Evolutionary conservation across 92 coral and sea anemone species (phyloP).

Genomic region (Nematostella vectensis): DNA sequence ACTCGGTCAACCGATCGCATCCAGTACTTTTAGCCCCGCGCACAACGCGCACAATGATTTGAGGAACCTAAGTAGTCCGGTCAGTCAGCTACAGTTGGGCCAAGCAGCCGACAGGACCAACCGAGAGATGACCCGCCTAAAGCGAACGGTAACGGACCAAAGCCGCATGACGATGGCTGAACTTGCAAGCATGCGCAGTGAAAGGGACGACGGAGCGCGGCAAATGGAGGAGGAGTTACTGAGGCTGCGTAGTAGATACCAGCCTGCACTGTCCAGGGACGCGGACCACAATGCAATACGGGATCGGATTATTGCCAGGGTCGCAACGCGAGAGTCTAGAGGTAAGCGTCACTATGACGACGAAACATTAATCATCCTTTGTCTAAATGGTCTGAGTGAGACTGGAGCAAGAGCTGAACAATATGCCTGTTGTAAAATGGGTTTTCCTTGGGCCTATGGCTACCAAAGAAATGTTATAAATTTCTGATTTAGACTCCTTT

Average conservation of each 20-base stretch:
- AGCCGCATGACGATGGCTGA: not conserved
- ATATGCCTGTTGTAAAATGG: no score
- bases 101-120: conserved; percentile 1
- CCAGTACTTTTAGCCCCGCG: not conserved
- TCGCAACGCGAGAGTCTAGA: conserved; percentile 1
- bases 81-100: no score
- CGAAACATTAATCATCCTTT: no score
- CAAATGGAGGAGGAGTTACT: not conserved
- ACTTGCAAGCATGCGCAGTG: conserved; percentile 1
- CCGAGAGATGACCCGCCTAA: not conserved
- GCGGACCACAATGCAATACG: conserved; percentile 8
- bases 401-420: no score
- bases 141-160: not conserved
- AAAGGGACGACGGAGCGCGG: not conserved
- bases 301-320: conserved; percentile 10
- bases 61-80: not conserved
- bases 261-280: conserved; percentile 20
- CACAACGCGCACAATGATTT: not conserved
- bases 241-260: not conserved
- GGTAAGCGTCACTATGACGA: no score
- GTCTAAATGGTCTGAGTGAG: no score
- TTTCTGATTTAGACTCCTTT: no score
- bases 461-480: no score
- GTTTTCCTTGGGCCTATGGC: no score
- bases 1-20: not conserved